phyloP scores from a whole-genome alignment of 2,888 invertebrate genomes.

The Plebejus argus region DNA sequence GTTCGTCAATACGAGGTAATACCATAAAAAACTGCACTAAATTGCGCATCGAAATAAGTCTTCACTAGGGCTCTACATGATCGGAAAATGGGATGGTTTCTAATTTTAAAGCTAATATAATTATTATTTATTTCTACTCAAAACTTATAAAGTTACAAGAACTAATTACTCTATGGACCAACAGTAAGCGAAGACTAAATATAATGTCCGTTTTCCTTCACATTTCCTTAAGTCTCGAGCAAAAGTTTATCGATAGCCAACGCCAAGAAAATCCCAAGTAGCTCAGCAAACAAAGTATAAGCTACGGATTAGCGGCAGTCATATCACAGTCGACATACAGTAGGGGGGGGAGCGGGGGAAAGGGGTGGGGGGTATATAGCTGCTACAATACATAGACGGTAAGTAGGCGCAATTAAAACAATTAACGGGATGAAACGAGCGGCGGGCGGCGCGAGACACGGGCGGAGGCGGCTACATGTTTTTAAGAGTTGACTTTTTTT shows the following conservation, averaged over 20 bases:
- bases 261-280: neutral
- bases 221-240: neutral
- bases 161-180: neutral
- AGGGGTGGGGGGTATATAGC: neutral
- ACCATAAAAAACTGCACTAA: neutral
- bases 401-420: slow-evolving; percentile 72
- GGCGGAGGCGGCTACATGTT: slow-evolving; percentile 26
- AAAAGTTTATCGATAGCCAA: neutral
- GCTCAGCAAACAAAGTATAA: neutral
- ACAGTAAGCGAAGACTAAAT: neutral
- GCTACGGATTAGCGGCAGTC: neutral
- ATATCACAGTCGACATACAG: neutral
- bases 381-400: slow-evolving; percentile 47
- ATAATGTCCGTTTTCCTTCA: neutral
- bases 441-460: slow-evolving; percentile 42
- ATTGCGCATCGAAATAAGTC: neutral
- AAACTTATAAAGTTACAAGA: neutral
- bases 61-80: neutral
- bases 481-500: neutral
- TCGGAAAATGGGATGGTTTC: neutral
- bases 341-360: neutral
- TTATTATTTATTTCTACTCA: neutral
- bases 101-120: neutral
- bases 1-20: neutral
- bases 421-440: slow-evolving; percentile 63